These are phyloP conservation scores for Epicampocera succincta DNA, from an alignment of 2,888 invertebrate species.

Conservation along the genomic window DNA sequence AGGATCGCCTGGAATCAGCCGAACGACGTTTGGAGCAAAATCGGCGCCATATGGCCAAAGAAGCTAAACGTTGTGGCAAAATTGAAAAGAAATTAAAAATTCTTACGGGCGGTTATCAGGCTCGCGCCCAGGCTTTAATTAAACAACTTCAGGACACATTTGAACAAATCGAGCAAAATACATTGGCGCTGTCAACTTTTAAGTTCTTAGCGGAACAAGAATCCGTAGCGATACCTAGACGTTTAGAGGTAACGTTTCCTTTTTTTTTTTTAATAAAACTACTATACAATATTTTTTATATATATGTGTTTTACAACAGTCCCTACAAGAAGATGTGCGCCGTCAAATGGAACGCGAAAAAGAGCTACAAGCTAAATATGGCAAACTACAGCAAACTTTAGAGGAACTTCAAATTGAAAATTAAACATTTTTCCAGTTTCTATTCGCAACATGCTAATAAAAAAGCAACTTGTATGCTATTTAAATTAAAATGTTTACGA, in stretches of 20 bases:
- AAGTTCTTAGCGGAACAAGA: conserved; percentile 94
- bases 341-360: conserved; percentile 96
- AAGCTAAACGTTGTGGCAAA: conserved; percentile 98
- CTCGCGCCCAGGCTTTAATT: conserved; percentile 90
- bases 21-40: conserved; percentile 96
- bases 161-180: conserved; percentile 94
- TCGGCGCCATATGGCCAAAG: conserved; percentile 96
- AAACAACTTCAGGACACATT: conserved; percentile 93
- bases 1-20: conserved; percentile 95
- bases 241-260: conserved; percentile 91
- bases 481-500: not conserved
- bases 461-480: not conserved
- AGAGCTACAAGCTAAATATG: conserved; percentile 91
- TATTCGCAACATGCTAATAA: conserved; percentile 12
- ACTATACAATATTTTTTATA: not conserved
- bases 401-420: conserved; percentile 35
- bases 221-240: conserved; percentile 92
- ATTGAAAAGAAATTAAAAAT: conserved; percentile 98
- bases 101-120: conserved; percentile 94
- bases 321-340: conserved; percentile 94
- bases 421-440: not conserved
- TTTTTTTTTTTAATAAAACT: conserved; percentile 3
- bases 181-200: conserved; percentile 94
- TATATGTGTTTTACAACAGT: conserved; percentile 82
- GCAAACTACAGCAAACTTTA: conserved; percentile 85